Conservation (phyloP, 2,888 invertebrate genomes). For the Sisyra terminalis region DNA sequence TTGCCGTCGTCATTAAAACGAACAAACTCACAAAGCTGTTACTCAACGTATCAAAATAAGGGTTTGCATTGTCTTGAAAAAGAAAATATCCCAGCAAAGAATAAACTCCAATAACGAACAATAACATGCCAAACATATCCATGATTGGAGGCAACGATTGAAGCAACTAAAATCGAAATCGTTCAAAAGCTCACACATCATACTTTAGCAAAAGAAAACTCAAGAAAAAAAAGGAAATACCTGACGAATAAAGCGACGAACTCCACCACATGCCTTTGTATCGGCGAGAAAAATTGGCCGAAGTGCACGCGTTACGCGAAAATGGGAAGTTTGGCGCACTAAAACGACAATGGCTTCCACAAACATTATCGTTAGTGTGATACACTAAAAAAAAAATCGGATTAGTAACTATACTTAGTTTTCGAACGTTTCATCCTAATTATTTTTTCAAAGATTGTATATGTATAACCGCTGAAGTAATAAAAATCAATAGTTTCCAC, state of each 20-base stretch:
- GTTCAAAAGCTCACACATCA: neutral
- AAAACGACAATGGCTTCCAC: constrained; percentile 66
- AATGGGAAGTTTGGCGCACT: constrained; percentile 67
- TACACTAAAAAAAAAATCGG: constrained; percentile 35
- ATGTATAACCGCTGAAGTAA: too few species aligned
- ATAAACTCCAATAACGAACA: constrained; percentile 74
- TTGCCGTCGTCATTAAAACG: constrained; percentile 78
- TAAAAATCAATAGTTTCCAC: too few species aligned
- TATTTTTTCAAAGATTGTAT: too few species aligned
- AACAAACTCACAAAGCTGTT: constrained; percentile 80
- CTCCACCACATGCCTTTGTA: constrained; percentile 68
- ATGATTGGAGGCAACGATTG: constrained; percentile 76
- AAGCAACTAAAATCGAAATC: constrained; percentile 41
- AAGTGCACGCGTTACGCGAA: constrained; percentile 71
- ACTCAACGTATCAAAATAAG: constrained; percentile 61
- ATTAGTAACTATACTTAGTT: too few species aligned
- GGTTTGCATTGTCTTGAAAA: constrained; percentile 54
- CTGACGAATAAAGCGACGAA: constrained; percentile 57
- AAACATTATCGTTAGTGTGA: constrained; percentile 64
- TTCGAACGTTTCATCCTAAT: too few species aligned
- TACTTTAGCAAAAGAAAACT: neutral
- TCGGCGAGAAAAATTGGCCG: constrained; percentile 81
- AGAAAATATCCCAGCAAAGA: constrained; percentile 68
- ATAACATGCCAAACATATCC: constrained; percentile 68
- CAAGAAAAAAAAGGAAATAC: neutral